Conservation (phyloP, 2,888 invertebrate genomes). For the Trimorus sp. region DNA sequence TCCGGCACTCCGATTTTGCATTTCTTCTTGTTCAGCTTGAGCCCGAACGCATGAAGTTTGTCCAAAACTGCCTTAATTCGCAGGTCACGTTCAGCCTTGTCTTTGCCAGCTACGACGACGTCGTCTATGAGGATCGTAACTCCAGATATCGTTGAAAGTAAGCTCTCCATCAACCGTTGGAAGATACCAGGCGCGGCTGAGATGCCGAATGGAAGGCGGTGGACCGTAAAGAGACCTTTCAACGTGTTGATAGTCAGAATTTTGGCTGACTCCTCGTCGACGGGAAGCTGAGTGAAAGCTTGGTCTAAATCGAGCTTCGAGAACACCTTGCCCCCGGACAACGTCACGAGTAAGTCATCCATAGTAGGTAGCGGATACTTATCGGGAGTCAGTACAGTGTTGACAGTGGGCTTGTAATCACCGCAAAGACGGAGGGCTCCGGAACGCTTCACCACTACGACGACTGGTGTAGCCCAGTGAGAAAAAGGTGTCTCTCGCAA, state of each 20-base stretch:
- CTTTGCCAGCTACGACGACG: slow-evolving; percentile 25
- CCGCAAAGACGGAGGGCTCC: not conserved
- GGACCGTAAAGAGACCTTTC: not conserved
- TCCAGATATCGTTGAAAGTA: slow-evolving; percentile 19
- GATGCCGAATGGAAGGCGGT: not conserved
- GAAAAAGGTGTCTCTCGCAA: not conserved
- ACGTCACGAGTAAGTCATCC: not conserved
- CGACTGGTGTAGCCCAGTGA: not conserved
- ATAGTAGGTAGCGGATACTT: slow-evolving; percentile 3
- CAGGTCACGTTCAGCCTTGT: slow-evolving; percentile 6
- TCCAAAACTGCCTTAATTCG: slow-evolving; percentile 17
- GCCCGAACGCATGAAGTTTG: slow-evolving; percentile 1
- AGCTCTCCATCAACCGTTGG: slow-evolving; percentile 62
- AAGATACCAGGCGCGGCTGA: slow-evolving; percentile 23
- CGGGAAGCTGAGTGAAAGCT: not conserved
- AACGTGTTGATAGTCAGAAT: not conserved
- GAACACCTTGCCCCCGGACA: not conserved
- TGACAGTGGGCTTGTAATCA: not conserved
- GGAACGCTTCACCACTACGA: not conserved
- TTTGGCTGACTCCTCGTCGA: not conserved
- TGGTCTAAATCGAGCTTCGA: slow-evolving; percentile 8
- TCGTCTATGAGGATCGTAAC: slow-evolving; percentile 21
- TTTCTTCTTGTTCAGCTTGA: slow-evolving; percentile 26
- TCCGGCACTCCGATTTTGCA: slow-evolving; percentile 15
- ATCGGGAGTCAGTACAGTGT: not conserved